A percentile compares a stretch with the other conserved stretches of the same genome.
Evolutionary conservation across 2,888 invertebrate species (phyloP).

Genomic region (Drosophila nr. perissopoda): DNA sequence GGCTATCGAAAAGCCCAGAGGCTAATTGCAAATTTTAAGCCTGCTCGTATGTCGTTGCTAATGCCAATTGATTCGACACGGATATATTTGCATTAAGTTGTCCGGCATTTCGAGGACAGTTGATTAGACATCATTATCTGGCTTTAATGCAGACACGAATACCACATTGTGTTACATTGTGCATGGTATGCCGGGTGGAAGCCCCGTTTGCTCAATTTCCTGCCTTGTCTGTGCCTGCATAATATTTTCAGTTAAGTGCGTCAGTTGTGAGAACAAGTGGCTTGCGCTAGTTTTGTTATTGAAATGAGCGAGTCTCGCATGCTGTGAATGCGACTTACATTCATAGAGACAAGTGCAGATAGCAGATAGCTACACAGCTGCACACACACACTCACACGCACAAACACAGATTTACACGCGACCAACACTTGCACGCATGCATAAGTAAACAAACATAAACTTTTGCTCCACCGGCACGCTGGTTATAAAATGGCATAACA

Average conservation of each 20-base stretch:
- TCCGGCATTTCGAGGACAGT: conserved; percentile 39
- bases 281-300: conserved; percentile 77
- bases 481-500: conserved; percentile 78
- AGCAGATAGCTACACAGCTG: conserved; percentile 32
- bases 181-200: too few relatives aligned
- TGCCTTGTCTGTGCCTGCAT: conserved; percentile 69
- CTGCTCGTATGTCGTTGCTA: conserved; percentile 51
- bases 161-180: not conserved
- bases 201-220: conserved; percentile 42
- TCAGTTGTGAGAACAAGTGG: conserved; percentile 78
- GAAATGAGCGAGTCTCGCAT: conserved; percentile 63
- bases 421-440: conserved; percentile 76
- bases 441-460: conserved; percentile 80
- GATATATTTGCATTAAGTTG: conserved; percentile 71
- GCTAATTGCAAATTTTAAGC: conserved; percentile 53
- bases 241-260: conserved; percentile 77
- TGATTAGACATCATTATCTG: conserved; percentile 65
- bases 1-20: conserved; percentile 26
- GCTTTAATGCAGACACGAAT: conserved; percentile 24
- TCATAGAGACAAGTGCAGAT: conserved; percentile 52
- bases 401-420: conserved; percentile 21
- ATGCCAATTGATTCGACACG: conserved; percentile 71
- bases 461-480: conserved; percentile 77
- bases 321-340: conserved; percentile 30
- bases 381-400: conserved; percentile 17